Evolutionary conservation across 2,888 invertebrate species (phyloP), one percentile per base, ranked within the genome.

Genomic region (Sinohyriopsis cumingii): DNA sequence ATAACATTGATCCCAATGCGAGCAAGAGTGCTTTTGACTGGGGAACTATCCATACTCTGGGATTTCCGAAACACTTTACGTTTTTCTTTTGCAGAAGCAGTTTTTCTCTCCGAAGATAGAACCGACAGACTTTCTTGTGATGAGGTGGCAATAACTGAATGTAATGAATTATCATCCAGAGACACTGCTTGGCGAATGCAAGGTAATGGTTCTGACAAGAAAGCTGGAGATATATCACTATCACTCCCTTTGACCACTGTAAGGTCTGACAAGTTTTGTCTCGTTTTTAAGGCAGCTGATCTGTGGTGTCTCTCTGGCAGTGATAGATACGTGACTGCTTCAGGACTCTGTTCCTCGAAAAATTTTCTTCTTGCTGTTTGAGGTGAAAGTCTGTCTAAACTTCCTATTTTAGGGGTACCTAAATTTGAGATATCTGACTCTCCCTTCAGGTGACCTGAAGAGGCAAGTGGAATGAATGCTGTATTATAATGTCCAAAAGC

Each of bases 301-400:
- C 20, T 28, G n/a, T 54, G 20, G 45, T 25, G 45, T 55, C 84
- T 67, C 53, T 82, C 80, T 0, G 84, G 80, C 84, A 82, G 84
- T 22, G 84, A 81, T 61, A 78, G 66, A 61, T 77, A 82, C 9
- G 76, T 74, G 0, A 59, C 53, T 15, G 70, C 61, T 12, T 60
- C 63, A 57, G 63, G 61, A 0, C 73, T 68, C 25, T 73, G 67
- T 18, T 79, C 71, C 55, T 82, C 86, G 69, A 86, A 86, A 68
- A 86, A 86, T 64, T 79, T 79, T 68, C 72, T 75, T 63, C 86
- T 76, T 20, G 86, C 84, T 6, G 84, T 75, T 54, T 76, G 72
- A 0, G 84, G 86, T 1, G 86, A 83, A 20, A 82, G 68, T 60
- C 76, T 74, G 53, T 84, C 82, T 45, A 71, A 67, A 61, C 79